These are phyloP conservation scores for Xiphydria camelus DNA, from an alignment of 2,888 invertebrate species.

Conservation along the genomic window DNA sequence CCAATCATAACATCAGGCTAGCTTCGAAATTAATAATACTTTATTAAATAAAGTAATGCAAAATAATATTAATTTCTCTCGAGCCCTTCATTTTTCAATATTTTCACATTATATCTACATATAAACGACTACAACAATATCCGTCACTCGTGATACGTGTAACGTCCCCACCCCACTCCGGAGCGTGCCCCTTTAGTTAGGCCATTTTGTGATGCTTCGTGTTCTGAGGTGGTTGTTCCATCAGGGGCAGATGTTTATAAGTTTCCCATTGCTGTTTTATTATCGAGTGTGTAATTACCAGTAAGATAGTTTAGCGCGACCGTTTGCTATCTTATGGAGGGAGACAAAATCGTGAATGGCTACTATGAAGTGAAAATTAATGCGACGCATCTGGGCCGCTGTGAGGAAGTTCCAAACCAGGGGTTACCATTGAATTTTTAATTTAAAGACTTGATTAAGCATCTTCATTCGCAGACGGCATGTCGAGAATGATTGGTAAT, in stretches of 20 bases:
- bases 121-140: too few relatives aligned
- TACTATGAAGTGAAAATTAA: background rate
- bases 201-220: conserved; percentile 45
- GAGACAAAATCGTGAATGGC: background rate
- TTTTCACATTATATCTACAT: too few relatives aligned
- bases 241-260: conserved; percentile 39
- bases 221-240: conserved; percentile 39
- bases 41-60: too few relatives aligned
- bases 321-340: background rate
- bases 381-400: background rate
- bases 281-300: background rate
- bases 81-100: too few relatives aligned
- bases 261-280: background rate
- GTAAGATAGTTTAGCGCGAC: background rate
- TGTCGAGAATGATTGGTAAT: conserved; percentile 27
- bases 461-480: conserved; percentile 7
- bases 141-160: too few relatives aligned
- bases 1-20: too few relatives aligned
- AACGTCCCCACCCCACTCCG: too few relatives aligned
- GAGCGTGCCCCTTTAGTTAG: conserved; percentile 51
- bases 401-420: background rate
- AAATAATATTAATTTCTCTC: too few relatives aligned
- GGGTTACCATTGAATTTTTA: background rate
- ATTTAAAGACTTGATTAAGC: background rate
- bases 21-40: too few relatives aligned